phyloP scores from a whole-genome alignment of 2,888 invertebrate genomes.

The Odontocerum albicorne region DNA sequence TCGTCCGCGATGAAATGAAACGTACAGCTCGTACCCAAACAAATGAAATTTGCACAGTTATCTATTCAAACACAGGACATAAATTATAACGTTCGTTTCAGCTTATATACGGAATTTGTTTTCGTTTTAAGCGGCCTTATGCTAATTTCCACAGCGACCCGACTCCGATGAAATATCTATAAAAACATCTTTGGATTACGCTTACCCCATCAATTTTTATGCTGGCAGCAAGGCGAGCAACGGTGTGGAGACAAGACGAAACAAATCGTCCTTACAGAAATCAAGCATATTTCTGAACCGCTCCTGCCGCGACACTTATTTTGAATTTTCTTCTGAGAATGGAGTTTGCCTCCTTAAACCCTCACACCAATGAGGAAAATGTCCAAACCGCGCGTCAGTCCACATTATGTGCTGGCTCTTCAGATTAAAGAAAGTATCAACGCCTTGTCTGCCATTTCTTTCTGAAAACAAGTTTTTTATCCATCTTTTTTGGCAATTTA shows the following conservation, averaged over 20 bases:
- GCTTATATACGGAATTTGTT: constrained; percentile 21
- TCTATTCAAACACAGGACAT: constrained; percentile 5
- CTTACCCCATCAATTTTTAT: constrained; percentile 36
- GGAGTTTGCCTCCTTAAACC: constrained; percentile 7
- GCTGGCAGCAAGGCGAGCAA: constrained; percentile 27
- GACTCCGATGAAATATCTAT: constrained; percentile 25
- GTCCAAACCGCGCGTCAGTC: too few relatives aligned
- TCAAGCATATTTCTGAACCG: constrained; percentile 33
- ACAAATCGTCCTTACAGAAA: constrained; percentile 37
- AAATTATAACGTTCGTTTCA: background rate
- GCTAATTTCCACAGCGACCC: constrained; percentile 25
- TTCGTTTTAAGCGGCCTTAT: constrained; percentile 29
- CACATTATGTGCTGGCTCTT: too few relatives aligned
- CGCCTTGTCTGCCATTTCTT: too few relatives aligned
- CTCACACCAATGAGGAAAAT: too few relatives aligned
- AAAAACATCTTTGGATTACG: constrained; percentile 35
- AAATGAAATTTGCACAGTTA: background rate
- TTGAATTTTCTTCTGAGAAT: constrained; percentile 15
- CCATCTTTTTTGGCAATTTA: too few relatives aligned
- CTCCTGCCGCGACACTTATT: constrained; percentile 22
- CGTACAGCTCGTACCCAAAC: too few relatives aligned
- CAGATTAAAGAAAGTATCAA: too few relatives aligned
- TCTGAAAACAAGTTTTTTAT: too few relatives aligned
- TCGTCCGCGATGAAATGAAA: too few relatives aligned
- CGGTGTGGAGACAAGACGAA: constrained; percentile 28